These are phyloP conservation scores for Neoarius graeffei DNA, from an alignment of 2,113 vertebrate species.

Conservation along the genomic window DNA sequence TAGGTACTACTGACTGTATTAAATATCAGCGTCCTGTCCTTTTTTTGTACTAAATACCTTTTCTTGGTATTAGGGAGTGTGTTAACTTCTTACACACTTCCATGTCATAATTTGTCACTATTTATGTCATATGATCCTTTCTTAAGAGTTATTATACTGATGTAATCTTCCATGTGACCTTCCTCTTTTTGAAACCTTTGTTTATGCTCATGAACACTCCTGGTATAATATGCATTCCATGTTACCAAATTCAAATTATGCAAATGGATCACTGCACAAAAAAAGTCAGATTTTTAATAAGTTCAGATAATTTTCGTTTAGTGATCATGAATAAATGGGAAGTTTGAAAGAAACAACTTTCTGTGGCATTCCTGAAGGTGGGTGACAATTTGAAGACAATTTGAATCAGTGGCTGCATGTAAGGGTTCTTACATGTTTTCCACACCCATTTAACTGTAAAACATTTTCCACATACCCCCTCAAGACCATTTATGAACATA, in stretches of 20 bases:
- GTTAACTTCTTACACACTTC: not conserved
- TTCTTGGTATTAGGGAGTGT: not conserved
- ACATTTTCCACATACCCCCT: not conserved
- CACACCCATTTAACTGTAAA: not conserved
- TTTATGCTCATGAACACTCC: constrained; percentile 21
- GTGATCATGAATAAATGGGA: not conserved
- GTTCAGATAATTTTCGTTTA: not conserved
- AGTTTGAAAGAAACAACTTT: not conserved
- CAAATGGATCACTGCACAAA: not conserved
- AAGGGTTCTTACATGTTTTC: not conserved
- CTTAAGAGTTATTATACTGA: not conserved
- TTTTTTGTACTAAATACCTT: constrained; percentile 14
- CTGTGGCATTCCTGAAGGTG: not conserved
- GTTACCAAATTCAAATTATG: constrained; percentile 12
- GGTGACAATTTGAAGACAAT: not conserved
- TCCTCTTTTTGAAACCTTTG: constrained; percentile 1
- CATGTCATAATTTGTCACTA: not conserved
- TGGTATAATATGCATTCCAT: not conserved
- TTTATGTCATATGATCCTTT: constrained; percentile 4
- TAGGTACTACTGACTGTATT: not conserved
- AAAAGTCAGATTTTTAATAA: not conserved
- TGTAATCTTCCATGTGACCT: not conserved
- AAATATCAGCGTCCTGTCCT: not conserved
- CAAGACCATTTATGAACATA: not conserved
- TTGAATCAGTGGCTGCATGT: not conserved